Percentiles rank a stretch among this genome's conserved stretches.
These are phyloP conservation scores for Sparidentex hasta DNA, from an alignment of 2,797 vertebrate species.

Conservation along the genomic window DNA sequence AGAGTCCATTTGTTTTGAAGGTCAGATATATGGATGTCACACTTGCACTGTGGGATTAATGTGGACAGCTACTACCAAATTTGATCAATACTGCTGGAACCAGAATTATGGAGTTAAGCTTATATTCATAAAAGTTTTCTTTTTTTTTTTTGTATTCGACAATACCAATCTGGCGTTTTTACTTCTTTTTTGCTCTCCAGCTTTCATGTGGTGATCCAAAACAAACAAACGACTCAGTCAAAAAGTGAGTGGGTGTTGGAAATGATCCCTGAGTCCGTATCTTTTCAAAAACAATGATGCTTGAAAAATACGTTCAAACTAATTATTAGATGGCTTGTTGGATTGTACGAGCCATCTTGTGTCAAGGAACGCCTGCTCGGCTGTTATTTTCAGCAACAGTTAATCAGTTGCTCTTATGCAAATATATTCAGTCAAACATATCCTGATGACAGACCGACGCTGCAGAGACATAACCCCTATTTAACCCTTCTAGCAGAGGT, in stretches of 20 bases:
- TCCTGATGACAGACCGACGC: conserved; percentile 31
- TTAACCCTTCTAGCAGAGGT: background rate
- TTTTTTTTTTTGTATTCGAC: background rate
- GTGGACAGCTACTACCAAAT: conserved; percentile 11
- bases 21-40: conserved; percentile 18
- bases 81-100: background rate
- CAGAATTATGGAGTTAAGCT: background rate
- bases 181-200: background rate
- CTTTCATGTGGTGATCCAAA: conserved; percentile 9
- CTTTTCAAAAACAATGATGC: conserved; percentile 11
- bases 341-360: background rate
- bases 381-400: conserved; percentile 21
- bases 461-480: conserved; percentile 24
- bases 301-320: background rate
- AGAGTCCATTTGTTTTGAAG: conserved; percentile 19
- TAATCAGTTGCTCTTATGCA: conserved; percentile 54
- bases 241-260: conserved; percentile 2
- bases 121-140: conserved; percentile 14
- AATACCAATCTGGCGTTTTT: background rate
- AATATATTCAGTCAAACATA: conserved; percentile 43
- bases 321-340: background rate
- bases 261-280: background rate
- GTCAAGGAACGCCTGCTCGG: background rate
- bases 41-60: conserved; percentile 9
- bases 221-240: conserved; percentile 33